These are phyloP conservation scores for Spatula versicolor DNA, from an alignment of 2,797 vertebrate species.

Conservation along the genomic window DNA sequence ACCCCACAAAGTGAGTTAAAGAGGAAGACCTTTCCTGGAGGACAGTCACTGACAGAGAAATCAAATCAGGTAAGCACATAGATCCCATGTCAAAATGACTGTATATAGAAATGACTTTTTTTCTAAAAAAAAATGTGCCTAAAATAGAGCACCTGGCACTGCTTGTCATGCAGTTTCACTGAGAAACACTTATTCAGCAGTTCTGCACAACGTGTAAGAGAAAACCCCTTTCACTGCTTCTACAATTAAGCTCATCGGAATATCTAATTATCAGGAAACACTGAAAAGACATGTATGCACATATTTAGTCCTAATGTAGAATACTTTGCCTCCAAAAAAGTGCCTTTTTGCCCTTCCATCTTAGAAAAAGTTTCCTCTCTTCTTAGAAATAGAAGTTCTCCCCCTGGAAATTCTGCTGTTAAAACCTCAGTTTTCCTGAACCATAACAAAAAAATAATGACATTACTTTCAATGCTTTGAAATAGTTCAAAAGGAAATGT, in stretches of 20 bases:
- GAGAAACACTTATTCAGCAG: neutral
- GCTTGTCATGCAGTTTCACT: neutral
- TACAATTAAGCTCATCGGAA: neutral
- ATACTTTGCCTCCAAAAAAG: neutral
- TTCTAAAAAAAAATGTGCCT: neutral
- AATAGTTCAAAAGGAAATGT: neutral
- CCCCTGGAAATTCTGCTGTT: neutral
- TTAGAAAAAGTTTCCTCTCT: neutral
- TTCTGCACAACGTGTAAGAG: neutral
- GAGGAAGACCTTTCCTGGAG: neutral
- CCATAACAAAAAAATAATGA: neutral
- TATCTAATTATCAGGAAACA: neutral
- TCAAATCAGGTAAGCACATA: neutral
- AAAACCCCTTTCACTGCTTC: accelerated
- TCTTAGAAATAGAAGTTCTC: neutral
- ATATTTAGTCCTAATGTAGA: neutral
- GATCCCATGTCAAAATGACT: neutral
- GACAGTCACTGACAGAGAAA: neutral
- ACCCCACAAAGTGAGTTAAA: accelerated
- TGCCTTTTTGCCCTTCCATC: neutral
- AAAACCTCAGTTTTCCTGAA: neutral
- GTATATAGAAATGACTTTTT: neutral
- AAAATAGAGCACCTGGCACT: neutral
- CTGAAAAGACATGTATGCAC: neutral
- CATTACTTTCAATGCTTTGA: neutral